A percentile compares a stretch with the other conserved stretches of the same genome.
Conservation (phyloP, 2,888 invertebrate species). For the Ceriagrion tenellum region DNA sequence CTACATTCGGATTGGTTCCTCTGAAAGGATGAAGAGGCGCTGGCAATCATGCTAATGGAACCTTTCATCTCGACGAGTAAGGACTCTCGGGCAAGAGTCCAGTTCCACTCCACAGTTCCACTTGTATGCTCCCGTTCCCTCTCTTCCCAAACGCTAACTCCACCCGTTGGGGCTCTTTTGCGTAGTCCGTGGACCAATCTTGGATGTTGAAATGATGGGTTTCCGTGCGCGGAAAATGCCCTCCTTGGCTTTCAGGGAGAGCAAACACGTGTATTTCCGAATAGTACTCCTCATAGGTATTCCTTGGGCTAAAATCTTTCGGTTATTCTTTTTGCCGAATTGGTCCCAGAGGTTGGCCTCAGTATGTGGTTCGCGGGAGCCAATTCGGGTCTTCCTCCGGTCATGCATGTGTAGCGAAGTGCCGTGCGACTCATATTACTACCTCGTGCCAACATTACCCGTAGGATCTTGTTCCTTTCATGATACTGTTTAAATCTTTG, state of each 20-base stretch:
- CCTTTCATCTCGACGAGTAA: constrained; percentile 15
- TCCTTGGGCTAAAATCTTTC: background rate
- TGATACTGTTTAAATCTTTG: no score
- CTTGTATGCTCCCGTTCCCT: background rate
- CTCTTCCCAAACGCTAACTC: background rate
- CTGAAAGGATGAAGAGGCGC: background rate
- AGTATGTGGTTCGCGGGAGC: background rate
- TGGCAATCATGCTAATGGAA: constrained; percentile 39
- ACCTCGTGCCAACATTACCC: no score
- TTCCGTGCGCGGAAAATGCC: background rate
- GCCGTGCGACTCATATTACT: no score
- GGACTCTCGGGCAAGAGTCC: background rate
- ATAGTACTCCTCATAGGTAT: background rate
- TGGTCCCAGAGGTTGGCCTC: background rate
- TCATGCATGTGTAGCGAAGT: no score
- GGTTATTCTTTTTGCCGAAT: background rate
- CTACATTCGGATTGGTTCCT: background rate
- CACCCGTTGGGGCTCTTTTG: background rate
- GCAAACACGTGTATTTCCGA: background rate
- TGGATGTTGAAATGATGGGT: background rate
- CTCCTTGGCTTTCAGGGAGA: background rate
- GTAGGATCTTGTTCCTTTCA: no score
- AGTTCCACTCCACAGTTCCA: background rate
- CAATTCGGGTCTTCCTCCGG: background rate
- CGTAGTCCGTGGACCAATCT: background rate